Evolutionary conservation across 2,888 invertebrate species (phyloP), one percentile per base, ranked within the genome.

Genomic region (Psylliodes chrysocephalus): DNA sequence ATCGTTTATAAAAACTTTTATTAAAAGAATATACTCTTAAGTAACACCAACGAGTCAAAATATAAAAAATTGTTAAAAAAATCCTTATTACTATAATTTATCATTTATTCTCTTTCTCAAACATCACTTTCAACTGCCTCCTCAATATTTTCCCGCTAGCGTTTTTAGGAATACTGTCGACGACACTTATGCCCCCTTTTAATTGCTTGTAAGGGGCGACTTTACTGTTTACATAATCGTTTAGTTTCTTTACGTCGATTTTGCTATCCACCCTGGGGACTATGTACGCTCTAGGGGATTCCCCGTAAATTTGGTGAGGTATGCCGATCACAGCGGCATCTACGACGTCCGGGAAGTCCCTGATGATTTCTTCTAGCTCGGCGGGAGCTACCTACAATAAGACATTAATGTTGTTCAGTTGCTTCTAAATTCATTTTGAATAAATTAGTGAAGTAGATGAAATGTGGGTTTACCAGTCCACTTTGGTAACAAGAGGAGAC

Each of bases 301-400:
- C 93, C 2, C 94, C 95, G 28, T 84, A 84, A 6, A 81, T 78
- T 0, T 84, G 81, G 75, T 94, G 88, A 0, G 90, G 88, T 19
- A 92, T 81, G 0, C 94, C 95, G 64, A 95, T 85, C 0, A 96
- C 95, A 0, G 92, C 95, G 0, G 91, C 93, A 75, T 96, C 96
- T 7, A 85, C 79, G 0, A 96, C 86, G 28, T 86, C 87, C 0
- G 93, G 91, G 80, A 93, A 91, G 38, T 87, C 85, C 63, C 91
- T 85, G 1, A 94, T 77, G 4, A 92, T 74, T 61, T 86, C 89
- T 81, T 96, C 96, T 28, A 96, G 79, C 80, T 96, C 96, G 0
- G 95, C 95, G 25, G 96, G 96, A 7, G 95, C 89, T 4, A 96
- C 95, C 73, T 73, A 55, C n/a, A 64, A 64, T 0, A 85, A 82